Base-by-base conservation (phyloP, 2,797 vertebrate species). In the Pitangus sulphuratus region DNA sequence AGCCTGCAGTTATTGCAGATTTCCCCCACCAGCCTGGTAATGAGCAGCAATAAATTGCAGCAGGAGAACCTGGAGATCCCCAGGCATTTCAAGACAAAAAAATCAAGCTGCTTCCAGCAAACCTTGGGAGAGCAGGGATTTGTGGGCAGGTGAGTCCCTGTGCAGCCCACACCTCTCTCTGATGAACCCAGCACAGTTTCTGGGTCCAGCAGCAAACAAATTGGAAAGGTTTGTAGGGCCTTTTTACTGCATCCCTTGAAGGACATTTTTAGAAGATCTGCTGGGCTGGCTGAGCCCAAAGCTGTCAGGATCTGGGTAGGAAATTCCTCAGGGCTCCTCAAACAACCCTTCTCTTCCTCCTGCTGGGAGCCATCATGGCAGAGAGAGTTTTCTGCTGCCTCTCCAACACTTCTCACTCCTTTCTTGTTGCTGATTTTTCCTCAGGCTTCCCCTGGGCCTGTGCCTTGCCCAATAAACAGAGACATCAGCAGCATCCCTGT, bases 61-160 rank as follows among this genome's bases (percentile, higher is more conserved):
- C 15, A 10, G 42, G 11, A 68, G 7, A 58, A 60, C 12, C 44
- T 81, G 62, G 25, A 76, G 50, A 26, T 37, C 16, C 15, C 15
- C 21, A 12, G 6, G 17, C 45, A 18, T 47, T 76, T 70, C 57
- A 20, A n/a, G 15, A 12, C 9, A n/a, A 53, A 30, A 30, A 26
- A 35, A 35, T n/a, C 47, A n/a, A 74, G 54, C 8, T 54, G 37
- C 6, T 22, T 33, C 8, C 17, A 11, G 57, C 21, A 25, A 35
- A 40, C 19, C 35, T 30, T 13, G 35, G 75, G 26, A 24, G 18
- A 47, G 24, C 40, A 42, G 40, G 44, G 18, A 9, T 31, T 33
- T 8, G 0, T 20, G 17, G 57, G 37, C 33, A 45, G 62, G 2
- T 4, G 35, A 31, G 62, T 28, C 39, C 44, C 30, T 0, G 0